phyloP scores from a whole-genome alignment of 2,113 vertebrate genomes.

The Ifrita kowaldi region DNA sequence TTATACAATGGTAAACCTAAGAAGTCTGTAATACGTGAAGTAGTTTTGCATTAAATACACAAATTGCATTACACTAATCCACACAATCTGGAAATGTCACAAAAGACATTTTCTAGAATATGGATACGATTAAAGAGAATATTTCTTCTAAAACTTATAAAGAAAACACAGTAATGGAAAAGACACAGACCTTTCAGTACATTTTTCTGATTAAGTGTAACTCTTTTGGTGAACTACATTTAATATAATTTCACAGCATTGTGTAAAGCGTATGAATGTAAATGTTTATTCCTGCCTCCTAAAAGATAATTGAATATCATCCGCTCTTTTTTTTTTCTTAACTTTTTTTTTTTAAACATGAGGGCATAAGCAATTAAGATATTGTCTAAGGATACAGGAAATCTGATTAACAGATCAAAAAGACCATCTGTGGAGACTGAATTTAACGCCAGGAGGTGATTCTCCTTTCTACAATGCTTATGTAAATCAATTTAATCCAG shows the following conservation, averaged over 20 bases:
- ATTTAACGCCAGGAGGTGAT: not conserved
- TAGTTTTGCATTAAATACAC: not conserved
- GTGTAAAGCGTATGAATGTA: not conserved
- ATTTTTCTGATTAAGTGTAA: not conserved
- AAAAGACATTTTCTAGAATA: not conserved
- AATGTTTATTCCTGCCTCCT: not conserved
- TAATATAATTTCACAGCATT: not conserved
- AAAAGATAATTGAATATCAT: not conserved
- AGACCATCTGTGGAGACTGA: not conserved
- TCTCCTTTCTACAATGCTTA: not conserved
- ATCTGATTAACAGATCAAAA: constrained; percentile 36
- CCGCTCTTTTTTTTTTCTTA: not conserved
- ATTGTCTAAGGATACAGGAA: not conserved
- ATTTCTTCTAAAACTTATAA: not conserved
- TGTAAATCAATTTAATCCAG: constrained; percentile 8
- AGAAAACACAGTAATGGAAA: not conserved
- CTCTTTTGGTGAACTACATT: not conserved
- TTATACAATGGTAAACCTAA: not conserved
- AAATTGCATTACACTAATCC: not conserved
- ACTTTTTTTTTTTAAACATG: not conserved
- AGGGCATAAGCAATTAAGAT: not conserved
- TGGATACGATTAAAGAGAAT: not conserved
- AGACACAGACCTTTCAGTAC: fast-evolving
- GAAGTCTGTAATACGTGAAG: fast-evolving
- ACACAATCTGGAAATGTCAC: not conserved